Conservation (phyloP, 2,797 vertebrate species). For the Petrocephalus schoutedeni region DNA sequence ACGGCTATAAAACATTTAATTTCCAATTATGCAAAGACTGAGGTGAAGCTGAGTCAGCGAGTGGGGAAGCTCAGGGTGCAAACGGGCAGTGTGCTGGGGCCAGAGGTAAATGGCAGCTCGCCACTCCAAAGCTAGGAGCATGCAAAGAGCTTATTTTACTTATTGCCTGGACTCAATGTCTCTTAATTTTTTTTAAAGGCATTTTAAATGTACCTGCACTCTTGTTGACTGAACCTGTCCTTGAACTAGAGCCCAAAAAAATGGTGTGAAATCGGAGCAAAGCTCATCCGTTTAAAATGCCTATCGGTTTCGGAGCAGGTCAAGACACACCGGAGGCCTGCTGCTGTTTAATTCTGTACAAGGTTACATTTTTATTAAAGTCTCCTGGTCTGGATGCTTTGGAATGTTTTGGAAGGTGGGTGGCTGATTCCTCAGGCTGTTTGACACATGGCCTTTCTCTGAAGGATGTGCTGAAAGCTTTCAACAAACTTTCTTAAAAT, state of each 20-base stretch:
- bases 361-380: background rate
- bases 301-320: background rate
- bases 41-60: background rate
- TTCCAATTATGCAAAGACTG: slow-evolving; percentile 23
- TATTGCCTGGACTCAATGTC: slow-evolving; percentile 10
- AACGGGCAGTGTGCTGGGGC: background rate
- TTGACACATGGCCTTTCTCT: background rate
- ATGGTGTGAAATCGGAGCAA: background rate
- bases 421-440: background rate
- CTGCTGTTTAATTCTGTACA: background rate
- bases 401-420: background rate
- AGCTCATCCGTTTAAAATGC: background rate
- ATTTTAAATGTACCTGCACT: background rate
- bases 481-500: slow-evolving; percentile 8
- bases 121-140: background rate
- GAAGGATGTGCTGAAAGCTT: background rate
- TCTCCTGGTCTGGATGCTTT: background rate
- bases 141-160: background rate
- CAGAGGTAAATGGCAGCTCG: background rate
- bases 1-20: background rate
- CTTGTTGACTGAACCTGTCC: background rate
- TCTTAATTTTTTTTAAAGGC: slow-evolving; percentile 13
- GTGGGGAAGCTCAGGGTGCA: background rate
- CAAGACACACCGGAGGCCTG: background rate
- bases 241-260: slow-evolving; percentile 3